Base-by-base conservation (phyloP, 1,140 invertebrate genomes). In the Phymastichus coffea region DNA sequence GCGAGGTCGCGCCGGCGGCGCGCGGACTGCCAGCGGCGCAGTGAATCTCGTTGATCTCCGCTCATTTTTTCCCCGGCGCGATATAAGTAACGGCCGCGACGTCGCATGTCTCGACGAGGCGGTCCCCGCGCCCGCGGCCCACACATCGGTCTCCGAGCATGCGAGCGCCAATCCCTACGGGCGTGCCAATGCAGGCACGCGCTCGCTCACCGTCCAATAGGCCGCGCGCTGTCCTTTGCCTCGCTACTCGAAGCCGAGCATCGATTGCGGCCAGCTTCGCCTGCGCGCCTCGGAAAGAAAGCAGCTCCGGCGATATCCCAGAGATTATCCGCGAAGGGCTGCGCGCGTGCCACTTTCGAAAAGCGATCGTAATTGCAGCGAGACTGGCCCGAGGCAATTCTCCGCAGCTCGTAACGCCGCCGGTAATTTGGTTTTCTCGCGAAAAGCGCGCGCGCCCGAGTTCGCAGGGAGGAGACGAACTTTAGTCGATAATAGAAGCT, bases 111-210 rank as follows among this genome's bases (percentile, higher is more conserved):
- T 58, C 72, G 68, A 73, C 76, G 68, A 77, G 78, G 78, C 77
- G 78, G 78, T 78, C 77, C 75, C 75, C 68, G 67, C 69, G 75
- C 72, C 77, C n/a, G n/a, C n/a, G n/a, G n/a, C n/a, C n/a, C n/a
- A n/a, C 77, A 79, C 78, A 80, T 80, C 78, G 77, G 74, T 80
- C 75, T 78, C 72, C 66, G 67, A 77, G 77, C 78, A 80, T 79
- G 78, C 78, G 73, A 79, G 69, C 72, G 4, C 22, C 10, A 26
- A 25, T 17, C 4, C 3, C n/a, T 26, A 26, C 40, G 30, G 12
- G 57, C 15, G 35, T 14, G 56, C 67, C 66, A 75, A 72, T 77
- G 77, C 77, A 74, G 70, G 71, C 71, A 77, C 74, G 77, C 77
- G 76, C 73, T 70, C 76, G 74, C 74, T 76, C 76, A 58, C 51